Base-by-base conservation (phyloP, 2,888 invertebrate genomes). In the Deroplatys truncata region DNA sequence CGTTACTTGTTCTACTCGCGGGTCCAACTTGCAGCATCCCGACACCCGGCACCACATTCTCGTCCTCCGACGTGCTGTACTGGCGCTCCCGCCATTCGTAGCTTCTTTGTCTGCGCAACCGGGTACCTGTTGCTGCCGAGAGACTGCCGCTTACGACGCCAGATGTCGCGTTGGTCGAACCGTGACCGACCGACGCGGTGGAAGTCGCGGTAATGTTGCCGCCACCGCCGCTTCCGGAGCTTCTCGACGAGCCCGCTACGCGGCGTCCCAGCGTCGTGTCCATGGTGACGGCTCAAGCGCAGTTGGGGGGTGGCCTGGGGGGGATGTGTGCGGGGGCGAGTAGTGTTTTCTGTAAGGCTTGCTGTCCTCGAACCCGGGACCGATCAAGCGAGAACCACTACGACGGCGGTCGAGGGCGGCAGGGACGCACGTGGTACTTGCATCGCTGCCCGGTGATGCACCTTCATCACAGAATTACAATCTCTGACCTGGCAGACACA, bases 11-110 rank as follows among this genome's bases (percentile, higher is more conserved):
- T 82, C 89, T 82, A 35, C 85, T 85, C 25, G 56, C 56, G 56
- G 88, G 84, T 9, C 31, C 82, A 31, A 87, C 87, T n/a, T 82
- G 82, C n/a, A 82, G 35, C n/a, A 82, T 25, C 10, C 85, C 85
- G 7, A 43, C 20, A 28, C 87, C 87, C 28, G 86, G 35, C 31
- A 86, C 89, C 20, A 88, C 84, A 43, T 90, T 89, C 89, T 91
- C 91, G 83, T 91, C 91, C 85, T 91, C 91, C 43, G 91, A 91
- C 28, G 91, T 91, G 86, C 90, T 90, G 89, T 91, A 91, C 89
- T 91, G 91, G 29, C 91, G 85, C 88, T 91, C 91, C 72, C 91
- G 90, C 91, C 91, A 91, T 88, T 91, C 91, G 89, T 91, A 91
- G 84, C 91, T 91, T 82, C 91, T 88, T 87, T 91, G 91, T 72